Evolutionary conservation across 2,888 invertebrate genomes (phyloP).

Genomic region (Sminthurides aquaticus): DNA sequence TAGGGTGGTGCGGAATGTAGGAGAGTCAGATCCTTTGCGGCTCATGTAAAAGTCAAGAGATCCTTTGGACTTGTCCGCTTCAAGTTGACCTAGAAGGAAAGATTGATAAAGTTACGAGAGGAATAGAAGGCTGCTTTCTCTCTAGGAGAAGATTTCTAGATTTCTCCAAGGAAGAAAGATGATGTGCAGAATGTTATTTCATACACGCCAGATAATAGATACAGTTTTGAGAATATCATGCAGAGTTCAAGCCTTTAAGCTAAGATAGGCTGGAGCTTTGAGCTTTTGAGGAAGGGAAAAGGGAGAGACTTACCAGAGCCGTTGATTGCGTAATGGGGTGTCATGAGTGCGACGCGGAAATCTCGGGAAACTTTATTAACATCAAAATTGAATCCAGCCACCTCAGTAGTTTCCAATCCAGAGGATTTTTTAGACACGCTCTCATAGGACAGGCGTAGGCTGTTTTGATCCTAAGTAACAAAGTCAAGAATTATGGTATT

Average conservation of each 20-base stretch:
- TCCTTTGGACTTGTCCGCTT: slow-evolving; percentile 13
- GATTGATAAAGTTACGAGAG: not conserved
- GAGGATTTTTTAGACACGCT: not conserved
- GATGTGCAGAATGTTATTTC: no score
- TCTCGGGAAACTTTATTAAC: slow-evolving; percentile 29
- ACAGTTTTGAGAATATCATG: no score
- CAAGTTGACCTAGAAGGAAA: slow-evolving; percentile 10
- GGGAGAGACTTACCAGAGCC: slow-evolving; percentile 23
- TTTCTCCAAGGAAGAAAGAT: no score
- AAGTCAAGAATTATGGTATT: not conserved
- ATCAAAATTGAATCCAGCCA: slow-evolving; percentile 30
- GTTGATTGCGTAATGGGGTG: slow-evolving; percentile 20
- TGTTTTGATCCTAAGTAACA: slow-evolving; percentile 6
- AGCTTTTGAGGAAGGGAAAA: no score
- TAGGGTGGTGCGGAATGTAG: slow-evolving; percentile 10
- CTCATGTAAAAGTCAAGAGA: slow-evolving; percentile 6
- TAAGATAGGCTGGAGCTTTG: no score
- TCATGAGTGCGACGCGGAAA: slow-evolving; percentile 20
- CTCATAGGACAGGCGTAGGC: slow-evolving; percentile 13
- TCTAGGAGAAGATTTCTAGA: not conserved
- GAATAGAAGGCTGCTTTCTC: not conserved
- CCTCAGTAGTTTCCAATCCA: slow-evolving; percentile 11
- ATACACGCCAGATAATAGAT: no score
- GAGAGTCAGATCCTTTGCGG: not conserved
- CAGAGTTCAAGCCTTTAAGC: no score